Evolutionary conservation across 2,888 invertebrate species (phyloP).

Genomic region (Drosophila rellima): DNA sequence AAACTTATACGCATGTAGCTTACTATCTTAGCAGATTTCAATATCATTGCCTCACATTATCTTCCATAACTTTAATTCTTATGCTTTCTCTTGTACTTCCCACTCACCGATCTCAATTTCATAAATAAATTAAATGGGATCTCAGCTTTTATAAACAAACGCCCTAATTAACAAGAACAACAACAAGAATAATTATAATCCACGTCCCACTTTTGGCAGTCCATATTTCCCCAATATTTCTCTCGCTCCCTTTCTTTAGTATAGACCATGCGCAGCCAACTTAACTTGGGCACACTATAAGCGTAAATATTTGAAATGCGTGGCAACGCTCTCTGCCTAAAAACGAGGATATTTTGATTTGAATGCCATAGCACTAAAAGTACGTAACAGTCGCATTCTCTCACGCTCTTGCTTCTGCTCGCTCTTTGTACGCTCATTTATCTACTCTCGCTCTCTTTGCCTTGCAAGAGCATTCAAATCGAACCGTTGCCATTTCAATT

Average conservation of each 20-base stretch:
- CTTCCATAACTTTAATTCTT: not conserved
- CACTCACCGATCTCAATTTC: not conserved
- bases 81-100: not conserved
- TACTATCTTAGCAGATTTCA: not conserved
- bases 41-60: not conserved
- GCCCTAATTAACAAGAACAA: not conserved
- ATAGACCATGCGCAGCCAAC: constrained; percentile 4
- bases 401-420: constrained; percentile 1
- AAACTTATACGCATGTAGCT: not conserved
- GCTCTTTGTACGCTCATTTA: constrained; percentile 3
- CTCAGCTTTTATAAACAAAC: not conserved
- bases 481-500: constrained; percentile 1
- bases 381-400: constrained; percentile 3
- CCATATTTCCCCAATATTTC: not conserved
- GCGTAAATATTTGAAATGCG: not conserved
- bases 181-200: not conserved
- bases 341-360: not conserved
- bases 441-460: not conserved
- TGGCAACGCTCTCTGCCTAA: constrained; percentile 12
- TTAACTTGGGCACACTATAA: not conserved
- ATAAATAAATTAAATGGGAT: not conserved
- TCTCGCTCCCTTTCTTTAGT: not conserved
- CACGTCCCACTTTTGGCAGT: not conserved
- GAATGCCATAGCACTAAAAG: constrained; percentile 1
- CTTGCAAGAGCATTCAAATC: not conserved